Evolutionary conservation across 2,113 vertebrate species (phyloP), one percentile per base, ranked within the genome.

Genomic region (Sardina pilchardus): DNA sequence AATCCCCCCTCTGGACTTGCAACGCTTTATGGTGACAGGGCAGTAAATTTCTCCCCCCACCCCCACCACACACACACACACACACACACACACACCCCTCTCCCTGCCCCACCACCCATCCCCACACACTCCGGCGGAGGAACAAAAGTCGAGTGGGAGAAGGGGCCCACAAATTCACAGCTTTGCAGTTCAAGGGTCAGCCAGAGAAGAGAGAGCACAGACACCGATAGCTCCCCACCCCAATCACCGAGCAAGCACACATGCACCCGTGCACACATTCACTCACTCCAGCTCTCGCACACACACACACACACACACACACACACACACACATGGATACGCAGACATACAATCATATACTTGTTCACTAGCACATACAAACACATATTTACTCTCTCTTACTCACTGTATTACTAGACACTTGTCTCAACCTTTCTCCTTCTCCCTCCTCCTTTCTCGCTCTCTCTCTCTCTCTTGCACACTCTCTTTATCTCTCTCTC

Each of bases 11-110:
- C 92, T 83, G 87, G 91, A 89, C 50, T 45, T 87, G 89, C 91
- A 78, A 78, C 90, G 87, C 93, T 93, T 91, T 90, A 91, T 63
- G 88, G 90, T 85, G 91, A 90, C 91, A 89, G 88, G 85, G 84
- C 90, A 89, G 91, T 95, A 95, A 95, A 95, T 95, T 92, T 90
- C 86, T 26, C 36, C 71, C 34, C 7, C 59, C 56, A 9, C 19
- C 19, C 56, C 86, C 82, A 81, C 17, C 56, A 1, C 56, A 56
- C 53, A 56, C 14, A 56, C 56, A 63, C 56, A 21, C 21, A 19
- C 19, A 6, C 56, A 24, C 19, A 0, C 56, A 0, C 24, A 63
- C 53, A 3, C 59, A 63, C 8, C 21, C 59, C 24, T 1, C 56
- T 24, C 21, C 2, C 59, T 2, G 39, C 39, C 39, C 39, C 39